Conservation (phyloP, 64 coral and sea anemone genomes). For the Stylophora pistillata region DNA sequence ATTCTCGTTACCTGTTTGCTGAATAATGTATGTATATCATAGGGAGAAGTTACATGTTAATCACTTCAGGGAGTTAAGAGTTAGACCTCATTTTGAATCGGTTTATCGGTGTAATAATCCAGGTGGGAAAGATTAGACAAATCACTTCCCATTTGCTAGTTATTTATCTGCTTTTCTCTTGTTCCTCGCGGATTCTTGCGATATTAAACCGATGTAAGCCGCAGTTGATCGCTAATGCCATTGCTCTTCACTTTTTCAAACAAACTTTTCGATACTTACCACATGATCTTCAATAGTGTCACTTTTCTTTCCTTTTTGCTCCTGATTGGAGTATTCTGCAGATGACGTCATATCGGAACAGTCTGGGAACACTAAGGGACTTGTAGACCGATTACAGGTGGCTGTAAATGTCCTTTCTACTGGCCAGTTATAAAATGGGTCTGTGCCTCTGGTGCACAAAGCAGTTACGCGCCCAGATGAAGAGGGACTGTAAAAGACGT, state of each 20-base stretch:
- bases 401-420: conserved; percentile 16
- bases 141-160: too few species aligned
- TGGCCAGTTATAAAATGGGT: conserved; percentile 39
- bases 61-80: too few species aligned
- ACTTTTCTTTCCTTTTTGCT: background rate
- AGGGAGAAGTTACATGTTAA: too few species aligned
- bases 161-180: too few species aligned
- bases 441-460: conserved; percentile 14
- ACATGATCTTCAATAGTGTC: background rate
- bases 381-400: conserved; percentile 32
- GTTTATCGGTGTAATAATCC: too few species aligned
- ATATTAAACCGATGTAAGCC: too few species aligned
- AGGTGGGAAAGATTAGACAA: too few species aligned
- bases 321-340: background rate
- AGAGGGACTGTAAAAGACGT: background rate
- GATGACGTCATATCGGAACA: background rate
- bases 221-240: too few species aligned
- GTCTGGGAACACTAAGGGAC: background rate
- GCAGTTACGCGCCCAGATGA: conserved; percentile 1
- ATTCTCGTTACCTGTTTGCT: too few species aligned
- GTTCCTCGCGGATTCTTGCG: too few species aligned
- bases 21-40: too few species aligned
- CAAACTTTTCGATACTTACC: background rate
- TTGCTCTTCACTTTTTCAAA: background rate
- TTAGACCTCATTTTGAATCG: too few species aligned